A percentile compares a stretch with the other conserved stretches of the same genome.
Evolutionary conservation across 1,140 invertebrate species (phyloP).

Genomic region (Homalodisca vitripennis): DNA sequence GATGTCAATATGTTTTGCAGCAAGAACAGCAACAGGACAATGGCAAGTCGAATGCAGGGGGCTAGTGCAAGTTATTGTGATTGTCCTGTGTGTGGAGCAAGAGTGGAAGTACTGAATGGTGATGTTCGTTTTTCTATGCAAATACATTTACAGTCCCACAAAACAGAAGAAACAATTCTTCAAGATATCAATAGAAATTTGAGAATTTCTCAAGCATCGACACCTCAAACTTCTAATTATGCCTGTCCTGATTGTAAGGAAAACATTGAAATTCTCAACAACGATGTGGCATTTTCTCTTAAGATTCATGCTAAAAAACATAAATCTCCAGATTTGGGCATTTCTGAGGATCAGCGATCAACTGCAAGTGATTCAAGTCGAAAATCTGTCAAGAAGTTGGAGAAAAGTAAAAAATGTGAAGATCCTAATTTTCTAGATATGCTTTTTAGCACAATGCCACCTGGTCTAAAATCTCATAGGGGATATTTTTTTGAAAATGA

Average conservation of each 20-base stretch:
- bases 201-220: background rate
- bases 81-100: background rate
- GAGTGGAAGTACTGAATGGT: background rate
- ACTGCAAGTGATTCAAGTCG: background rate
- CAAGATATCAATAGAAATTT: background rate
- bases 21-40: too few species aligned
- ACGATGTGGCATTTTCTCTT: background rate
- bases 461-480: background rate
- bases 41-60: too few species aligned
- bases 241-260: background rate
- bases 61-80: too few species aligned
- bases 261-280: slow-evolving; percentile 6
- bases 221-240: background rate
- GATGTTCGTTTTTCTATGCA: background rate
- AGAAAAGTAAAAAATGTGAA: background rate
- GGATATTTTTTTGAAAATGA: background rate
- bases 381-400: background rate
- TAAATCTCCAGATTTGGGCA: background rate
- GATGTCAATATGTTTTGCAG: too few species aligned
- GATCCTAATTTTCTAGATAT: background rate
- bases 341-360: background rate
- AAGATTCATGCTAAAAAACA: background rate
- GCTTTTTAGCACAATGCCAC: background rate
- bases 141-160: background rate
- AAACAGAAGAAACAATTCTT: background rate